These are phyloP conservation scores for Musca vetustissima DNA, from an alignment of 1,140 invertebrate species.

Conservation along the genomic window DNA sequence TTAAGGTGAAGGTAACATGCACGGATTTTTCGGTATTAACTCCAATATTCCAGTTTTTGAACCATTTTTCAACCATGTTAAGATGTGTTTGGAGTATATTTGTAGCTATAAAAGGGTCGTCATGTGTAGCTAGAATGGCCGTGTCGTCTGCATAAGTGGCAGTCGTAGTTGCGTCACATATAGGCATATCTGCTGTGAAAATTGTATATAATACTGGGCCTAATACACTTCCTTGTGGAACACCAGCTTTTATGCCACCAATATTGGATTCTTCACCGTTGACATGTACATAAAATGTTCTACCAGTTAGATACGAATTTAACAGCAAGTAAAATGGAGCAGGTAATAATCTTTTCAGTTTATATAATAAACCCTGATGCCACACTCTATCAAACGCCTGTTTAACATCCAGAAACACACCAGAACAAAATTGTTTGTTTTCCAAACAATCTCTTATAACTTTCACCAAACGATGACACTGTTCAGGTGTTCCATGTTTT, in stretches of 20 bases:
- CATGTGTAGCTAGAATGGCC: background rate
- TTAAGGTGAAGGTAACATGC: background rate
- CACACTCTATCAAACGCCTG: background rate
- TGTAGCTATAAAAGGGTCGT: background rate
- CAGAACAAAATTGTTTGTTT: background rate
- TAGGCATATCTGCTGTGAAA: background rate
- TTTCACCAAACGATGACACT: background rate
- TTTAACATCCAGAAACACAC: background rate
- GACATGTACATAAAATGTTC: background rate
- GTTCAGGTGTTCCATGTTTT: background rate
- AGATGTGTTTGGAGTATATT: background rate
- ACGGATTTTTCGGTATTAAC: background rate
- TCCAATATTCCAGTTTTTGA: background rate
- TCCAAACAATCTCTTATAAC: background rate
- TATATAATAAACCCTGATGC: constrained; percentile 11
- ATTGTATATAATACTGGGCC: background rate
- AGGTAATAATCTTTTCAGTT: background rate
- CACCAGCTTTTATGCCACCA: background rate
- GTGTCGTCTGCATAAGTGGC: background rate
- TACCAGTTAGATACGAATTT: background rate
- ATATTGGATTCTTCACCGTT: background rate
- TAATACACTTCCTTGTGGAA: constrained; percentile 1
- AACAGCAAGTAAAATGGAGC: background rate
- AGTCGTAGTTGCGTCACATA: background rate
- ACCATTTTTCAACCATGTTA: background rate